phyloP scores from a whole-genome alignment of 2,797 vertebrate species.

The Pantherophis alleghaniensis region DNA sequence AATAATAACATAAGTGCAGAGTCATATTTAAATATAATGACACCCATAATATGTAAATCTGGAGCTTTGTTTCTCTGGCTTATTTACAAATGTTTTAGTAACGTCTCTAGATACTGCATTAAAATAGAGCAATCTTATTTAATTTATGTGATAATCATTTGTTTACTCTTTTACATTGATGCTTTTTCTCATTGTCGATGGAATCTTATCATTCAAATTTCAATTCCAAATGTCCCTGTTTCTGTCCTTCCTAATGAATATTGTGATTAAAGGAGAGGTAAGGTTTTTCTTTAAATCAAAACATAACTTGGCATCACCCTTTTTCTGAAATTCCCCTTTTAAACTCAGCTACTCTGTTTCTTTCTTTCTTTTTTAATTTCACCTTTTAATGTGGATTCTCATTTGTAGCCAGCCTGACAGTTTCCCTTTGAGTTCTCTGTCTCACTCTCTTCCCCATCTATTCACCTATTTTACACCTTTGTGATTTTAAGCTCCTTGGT shows the following conservation, averaged over 20 bases:
- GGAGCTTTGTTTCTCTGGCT: background rate
- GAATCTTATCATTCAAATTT: background rate
- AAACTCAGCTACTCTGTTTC: background rate
- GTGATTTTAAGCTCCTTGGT: background rate
- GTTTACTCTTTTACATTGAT: background rate
- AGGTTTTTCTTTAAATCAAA: background rate
- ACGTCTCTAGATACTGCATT: background rate
- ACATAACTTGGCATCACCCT: background rate
- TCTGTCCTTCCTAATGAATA: background rate
- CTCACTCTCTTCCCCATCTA: background rate
- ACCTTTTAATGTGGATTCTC: background rate
- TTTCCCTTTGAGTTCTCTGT: background rate
- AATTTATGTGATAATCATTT: background rate
- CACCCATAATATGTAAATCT: background rate
- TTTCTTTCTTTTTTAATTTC: background rate
- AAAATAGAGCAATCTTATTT: background rate
- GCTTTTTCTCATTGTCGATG: background rate
- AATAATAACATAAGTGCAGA: background rate
- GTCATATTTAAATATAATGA: background rate
- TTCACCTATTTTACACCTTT: background rate
- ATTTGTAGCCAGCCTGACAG: background rate
- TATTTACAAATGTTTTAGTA: background rate
- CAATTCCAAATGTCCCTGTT: background rate
- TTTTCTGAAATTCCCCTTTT: background rate
- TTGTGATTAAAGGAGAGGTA: background rate